Base-by-base conservation (phyloP, 2,113 vertebrate genomes). In the Lanius collurio region DNA sequence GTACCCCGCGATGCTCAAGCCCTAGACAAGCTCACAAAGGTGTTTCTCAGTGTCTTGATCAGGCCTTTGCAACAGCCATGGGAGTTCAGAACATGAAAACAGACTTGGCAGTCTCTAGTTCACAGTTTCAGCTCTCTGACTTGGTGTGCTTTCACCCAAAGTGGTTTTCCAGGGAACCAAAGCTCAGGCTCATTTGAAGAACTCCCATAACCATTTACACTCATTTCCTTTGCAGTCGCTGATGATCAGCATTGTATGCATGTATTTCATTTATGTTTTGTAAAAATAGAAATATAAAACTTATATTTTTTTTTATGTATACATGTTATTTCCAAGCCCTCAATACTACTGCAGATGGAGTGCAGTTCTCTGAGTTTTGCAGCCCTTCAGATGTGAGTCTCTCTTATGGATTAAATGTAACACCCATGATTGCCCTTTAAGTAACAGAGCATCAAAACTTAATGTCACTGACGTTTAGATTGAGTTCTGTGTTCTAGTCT, bases 401-500 rank as follows among this genome's bases (percentile, higher is more conserved):
- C 15, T 90, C 77, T 85, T 42, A 42, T 52, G 62, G 69, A 77
- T 60, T 23, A 46, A 91, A 35, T 41, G 31, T 24, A 88, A 60
- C 63, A 50, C 33, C 26, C 56, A 50, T 37, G 65, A 53, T 62
- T 75, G 57, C 33, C 47, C 68, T 77, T 81, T 67, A 46, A 92
- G 82, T 94, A 95, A 94, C 41, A 77, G 47, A 73, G 64, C 28
- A 27, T 78, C 71, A 83, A 37, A 81, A 59, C 44, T 86, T 65
- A 60, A 70, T 71, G 42, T 65, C 9, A 6, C 14, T 39, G 84
- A 88, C 89, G 60, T 69, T 97, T 65, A 60, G n/a, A 8, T 2
- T 57, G 46, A 60, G 22, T 50, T 64, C 35, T 39, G 10, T 42
- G 7, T 67, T 83, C 30, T 39, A 60, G 50, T 46, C 41, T 46